A percentile compares a stretch with the other conserved stretches of the same genome.
These are phyloP conservation scores for Drosophila busckii DNA, from an alignment of 1,140 invertebrate species.

Conservation along the genomic window DNA sequence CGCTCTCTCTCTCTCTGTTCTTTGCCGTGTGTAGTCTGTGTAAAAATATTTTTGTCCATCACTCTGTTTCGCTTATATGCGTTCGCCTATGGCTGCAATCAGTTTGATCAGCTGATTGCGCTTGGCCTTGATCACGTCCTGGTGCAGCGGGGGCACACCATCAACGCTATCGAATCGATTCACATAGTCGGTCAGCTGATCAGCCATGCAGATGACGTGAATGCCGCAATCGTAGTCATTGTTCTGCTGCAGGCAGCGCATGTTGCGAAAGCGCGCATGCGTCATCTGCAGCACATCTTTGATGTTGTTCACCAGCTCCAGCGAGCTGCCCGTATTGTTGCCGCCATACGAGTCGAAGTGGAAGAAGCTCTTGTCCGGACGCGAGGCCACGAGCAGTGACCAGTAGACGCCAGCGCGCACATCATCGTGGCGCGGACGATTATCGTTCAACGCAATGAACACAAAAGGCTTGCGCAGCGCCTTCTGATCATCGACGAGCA, in stretches of 20 bases:
- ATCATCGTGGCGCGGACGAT: slow-evolving; percentile 83
- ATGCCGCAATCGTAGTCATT: slow-evolving; percentile 91
- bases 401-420: slow-evolving; percentile 90
- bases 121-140: slow-evolving; percentile 79
- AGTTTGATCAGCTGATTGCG: slow-evolving; percentile 79
- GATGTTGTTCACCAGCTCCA: slow-evolving; percentile 74
- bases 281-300: slow-evolving; percentile 45
- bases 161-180: slow-evolving; percentile 65
- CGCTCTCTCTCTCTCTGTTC: too few relatives aligned
- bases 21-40: background rate
- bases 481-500: slow-evolving; percentile 85
- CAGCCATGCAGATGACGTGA: slow-evolving; percentile 86
- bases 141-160: slow-evolving; percentile 44
- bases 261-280: slow-evolving; percentile 78
- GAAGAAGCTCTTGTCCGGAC: slow-evolving; percentile 84
- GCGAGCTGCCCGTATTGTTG: slow-evolving; percentile 81
- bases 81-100: slow-evolving; percentile 66
- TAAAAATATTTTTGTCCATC: too few relatives aligned
- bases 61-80: too few relatives aligned
- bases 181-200: slow-evolving; percentile 82
- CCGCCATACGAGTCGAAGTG: slow-evolving; percentile 88
- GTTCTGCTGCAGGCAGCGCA: slow-evolving; percentile 83
- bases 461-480: slow-evolving; percentile 85
- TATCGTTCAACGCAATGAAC: slow-evolving; percentile 92
- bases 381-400: slow-evolving; percentile 88